Conservation (phyloP, 2,888 invertebrate genomes). For the Eupithecia subfuscata region DNA sequence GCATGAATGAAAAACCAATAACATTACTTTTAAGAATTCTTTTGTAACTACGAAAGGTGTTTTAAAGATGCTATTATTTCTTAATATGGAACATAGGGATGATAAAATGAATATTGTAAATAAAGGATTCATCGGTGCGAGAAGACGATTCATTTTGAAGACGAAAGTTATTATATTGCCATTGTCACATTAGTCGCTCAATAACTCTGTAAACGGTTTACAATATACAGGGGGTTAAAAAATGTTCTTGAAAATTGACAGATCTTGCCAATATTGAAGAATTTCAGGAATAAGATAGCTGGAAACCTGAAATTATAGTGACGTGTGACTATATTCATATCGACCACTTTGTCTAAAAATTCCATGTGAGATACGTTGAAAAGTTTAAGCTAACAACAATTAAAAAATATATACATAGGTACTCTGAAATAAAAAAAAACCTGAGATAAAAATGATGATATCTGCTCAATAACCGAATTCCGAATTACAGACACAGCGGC, state of each 20-base stretch:
- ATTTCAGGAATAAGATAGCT: too few relatives aligned
- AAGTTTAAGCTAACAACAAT: too few relatives aligned
- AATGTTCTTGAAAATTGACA: background rate
- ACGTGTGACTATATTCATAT: too few relatives aligned
- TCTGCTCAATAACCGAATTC: too few relatives aligned
- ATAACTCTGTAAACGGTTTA: slow-evolving; percentile 63
- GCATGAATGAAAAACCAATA: slow-evolving; percentile 23
- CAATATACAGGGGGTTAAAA: slow-evolving; percentile 55
- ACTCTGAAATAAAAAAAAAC: too few relatives aligned
- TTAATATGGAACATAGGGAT: slow-evolving; percentile 61
- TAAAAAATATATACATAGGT: too few relatives aligned
- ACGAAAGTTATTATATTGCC: slow-evolving; percentile 63
- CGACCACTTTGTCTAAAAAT: too few relatives aligned
- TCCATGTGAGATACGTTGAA: too few relatives aligned
- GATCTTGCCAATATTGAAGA: too few relatives aligned
- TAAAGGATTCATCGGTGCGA: slow-evolving; percentile 67
- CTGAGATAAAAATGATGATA: too few relatives aligned
- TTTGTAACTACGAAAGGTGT: slow-evolving; percentile 58
- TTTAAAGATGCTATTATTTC: slow-evolving; percentile 59
- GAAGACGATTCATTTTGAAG: slow-evolving; percentile 59
- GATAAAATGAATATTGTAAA: slow-evolving; percentile 61
- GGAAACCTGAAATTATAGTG: too few relatives aligned
- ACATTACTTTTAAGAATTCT: slow-evolving; percentile 14
- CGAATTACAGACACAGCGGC: too few relatives aligned
- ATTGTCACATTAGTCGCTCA: slow-evolving; percentile 66